Evolutionary conservation across 2,888 invertebrate species (phyloP), one percentile per base, ranked within the genome.

Genomic region (Volucella zonaria): DNA sequence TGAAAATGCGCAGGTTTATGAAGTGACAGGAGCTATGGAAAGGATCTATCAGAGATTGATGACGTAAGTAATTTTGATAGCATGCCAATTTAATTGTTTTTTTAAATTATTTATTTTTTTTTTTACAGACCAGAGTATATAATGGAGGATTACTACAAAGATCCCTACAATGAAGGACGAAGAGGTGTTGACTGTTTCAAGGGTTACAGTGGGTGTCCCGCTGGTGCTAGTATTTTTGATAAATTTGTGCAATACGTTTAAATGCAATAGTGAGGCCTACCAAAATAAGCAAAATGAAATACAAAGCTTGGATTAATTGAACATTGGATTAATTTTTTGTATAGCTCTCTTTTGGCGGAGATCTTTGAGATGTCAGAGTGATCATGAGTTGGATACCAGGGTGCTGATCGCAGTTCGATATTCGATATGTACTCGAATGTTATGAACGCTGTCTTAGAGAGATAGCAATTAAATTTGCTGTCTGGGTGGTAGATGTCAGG

Each of bases 1-100:
- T 54, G 90, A 90, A 77, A 90, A 90, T 87, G 90, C 88, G 0
- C 90, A 90, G 70, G 87, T 90, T 8, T 87, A 89, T 12, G 81
- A 87, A 64, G 88, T 88, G 47, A 87, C 62, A 11, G 90, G 90
- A 0, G 78, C 90, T 8, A 89, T 88, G 74, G 88, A 89, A 0
- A 87, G 89, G 58, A 64, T 90, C 15, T 74, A 90, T 58, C 88
- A 90, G 47, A 70, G 89, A 9, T 11, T 90, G 31, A 71, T 90
- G 15, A 88, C 71, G 90, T 90, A 61, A 87, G 87, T 85, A 8
- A 1, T 11, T 15, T 23, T 0, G 2, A 23, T n/a, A 3, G 4
- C 52, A 18, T 12, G 1, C 45, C 12, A 23, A 23, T 3, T 56
- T 8, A 45, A 18, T 12, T 67, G 43, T 61, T 4, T 4, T n/a